phyloP scores from a whole-genome alignment of 2,797 vertebrate genomes.

The Notoglanidium macrostoma region DNA sequence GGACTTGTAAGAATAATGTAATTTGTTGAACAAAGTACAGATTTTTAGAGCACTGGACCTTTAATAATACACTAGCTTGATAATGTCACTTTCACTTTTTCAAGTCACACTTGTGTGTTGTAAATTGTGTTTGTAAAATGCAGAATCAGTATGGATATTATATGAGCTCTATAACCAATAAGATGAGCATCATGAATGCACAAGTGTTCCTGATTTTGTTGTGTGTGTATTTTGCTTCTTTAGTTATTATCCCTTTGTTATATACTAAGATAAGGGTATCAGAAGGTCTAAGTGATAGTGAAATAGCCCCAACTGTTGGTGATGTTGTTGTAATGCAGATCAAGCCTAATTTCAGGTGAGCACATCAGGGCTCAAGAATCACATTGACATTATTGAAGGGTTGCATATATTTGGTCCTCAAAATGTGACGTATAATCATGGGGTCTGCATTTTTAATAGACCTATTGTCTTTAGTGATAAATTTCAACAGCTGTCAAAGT shows the following conservation, averaged over 20 bases:
- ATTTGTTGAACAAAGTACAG: slow-evolving; percentile 73
- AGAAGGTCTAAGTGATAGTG: slow-evolving; percentile 13
- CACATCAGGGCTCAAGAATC: not conserved
- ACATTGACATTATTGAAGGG: not conserved
- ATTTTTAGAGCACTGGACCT: slow-evolving; percentile 45
- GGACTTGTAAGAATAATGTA: slow-evolving; percentile 79
- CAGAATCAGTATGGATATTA: not conserved
- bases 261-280: not conserved
- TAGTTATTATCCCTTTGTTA: not conserved
- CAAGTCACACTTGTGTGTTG: not conserved
- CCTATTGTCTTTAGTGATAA: not conserved
- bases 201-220: not conserved
- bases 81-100: slow-evolving; percentile 22
- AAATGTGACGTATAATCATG: not conserved
- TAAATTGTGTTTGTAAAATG: not conserved
- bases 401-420: not conserved
- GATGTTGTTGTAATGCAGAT: slow-evolving; percentile 36
- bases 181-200: not conserved
- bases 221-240: not conserved
- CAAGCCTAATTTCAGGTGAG: slow-evolving; percentile 9
- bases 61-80: slow-evolving; percentile 34
- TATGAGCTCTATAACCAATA: not conserved
- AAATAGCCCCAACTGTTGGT: slow-evolving; percentile 56
- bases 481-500: not conserved
- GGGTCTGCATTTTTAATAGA: not conserved